Conservation (phyloP, 2,113 vertebrate genomes). For the Phocoena phocoena region DNA sequence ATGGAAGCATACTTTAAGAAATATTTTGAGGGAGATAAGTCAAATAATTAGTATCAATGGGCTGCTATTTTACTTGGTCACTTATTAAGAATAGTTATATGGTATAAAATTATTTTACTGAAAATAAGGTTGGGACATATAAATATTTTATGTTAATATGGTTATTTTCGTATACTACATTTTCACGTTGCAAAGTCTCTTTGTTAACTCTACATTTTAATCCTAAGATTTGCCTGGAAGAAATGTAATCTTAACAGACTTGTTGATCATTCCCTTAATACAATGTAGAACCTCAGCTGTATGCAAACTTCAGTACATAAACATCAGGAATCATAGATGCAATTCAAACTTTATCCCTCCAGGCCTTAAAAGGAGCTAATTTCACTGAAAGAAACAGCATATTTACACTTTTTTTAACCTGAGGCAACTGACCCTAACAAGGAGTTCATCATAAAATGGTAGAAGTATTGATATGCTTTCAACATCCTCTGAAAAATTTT, state of each 20-base stretch:
- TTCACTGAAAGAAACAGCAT: slow-evolving; percentile 7
- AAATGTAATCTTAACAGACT: slow-evolving; percentile 28
- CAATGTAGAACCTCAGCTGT: background rate
- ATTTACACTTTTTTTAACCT: background rate
- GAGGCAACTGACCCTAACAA: background rate
- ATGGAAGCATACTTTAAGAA: slow-evolving; percentile 29
- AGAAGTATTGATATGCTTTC: background rate
- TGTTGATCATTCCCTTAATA: slow-evolving; percentile 42
- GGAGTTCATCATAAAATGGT: background rate
- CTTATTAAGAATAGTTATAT: slow-evolving; percentile 19
- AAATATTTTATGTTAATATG: slow-evolving; percentile 34
- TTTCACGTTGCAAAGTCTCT: slow-evolving; percentile 10
- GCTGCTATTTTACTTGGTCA: slow-evolving; percentile 12
- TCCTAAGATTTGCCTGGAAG: slow-evolving; percentile 31
- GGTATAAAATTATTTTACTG: slow-evolving; percentile 10
- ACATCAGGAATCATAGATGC: slow-evolving; percentile 6
- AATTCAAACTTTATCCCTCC: slow-evolving; percentile 15
- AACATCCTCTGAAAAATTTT: background rate
- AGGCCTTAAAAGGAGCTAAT: slow-evolving; percentile 1
- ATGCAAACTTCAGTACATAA: slow-evolving; percentile 24
- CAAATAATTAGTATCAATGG: slow-evolving; percentile 23
- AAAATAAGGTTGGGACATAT: slow-evolving; percentile 25
- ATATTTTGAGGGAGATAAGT: slow-evolving; percentile 37
- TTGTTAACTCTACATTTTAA: slow-evolving; percentile 11
- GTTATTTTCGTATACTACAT: slow-evolving; percentile 11